Evolutionary conservation across 1,140 invertebrate species (phyloP).

Genomic region (Ectropis grisescens): DNA sequence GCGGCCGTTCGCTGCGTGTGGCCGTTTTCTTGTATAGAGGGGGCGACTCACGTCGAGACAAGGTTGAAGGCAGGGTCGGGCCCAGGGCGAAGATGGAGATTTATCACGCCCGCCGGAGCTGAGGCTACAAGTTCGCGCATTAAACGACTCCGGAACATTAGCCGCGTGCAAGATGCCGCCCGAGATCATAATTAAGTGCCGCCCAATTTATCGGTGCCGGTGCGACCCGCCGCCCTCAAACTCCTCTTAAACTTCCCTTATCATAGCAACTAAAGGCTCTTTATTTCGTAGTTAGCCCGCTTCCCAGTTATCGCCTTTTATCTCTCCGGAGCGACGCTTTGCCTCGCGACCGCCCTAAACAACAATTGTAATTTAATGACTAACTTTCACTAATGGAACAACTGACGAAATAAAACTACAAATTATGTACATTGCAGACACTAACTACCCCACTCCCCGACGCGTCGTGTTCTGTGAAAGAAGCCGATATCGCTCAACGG

Average conservation of each 20-base stretch:
- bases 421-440: constrained; percentile 5
- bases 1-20: no score
- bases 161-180: constrained; percentile 67
- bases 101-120: constrained; percentile 62
- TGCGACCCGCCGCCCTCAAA: constrained; percentile 59
- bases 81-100: constrained; percentile 52
- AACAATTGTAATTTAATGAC: constrained; percentile 2
- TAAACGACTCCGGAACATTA: constrained; percentile 67
- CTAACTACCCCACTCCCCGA: constrained; percentile 8
- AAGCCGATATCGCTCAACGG: constrained; percentile 21
- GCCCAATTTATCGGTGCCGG: constrained; percentile 67
- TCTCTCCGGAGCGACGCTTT: constrained; percentile 14
- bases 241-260: constrained; percentile 67
- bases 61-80: constrained; percentile 16
- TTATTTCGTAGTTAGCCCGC: constrained; percentile 62
- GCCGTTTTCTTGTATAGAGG: no score
- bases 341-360: background rate
- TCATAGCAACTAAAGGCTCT: constrained; percentile 59
- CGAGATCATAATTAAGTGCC: constrained; percentile 69
- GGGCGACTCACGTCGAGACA: no score
- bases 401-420: no score
- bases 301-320: constrained; percentile 53
- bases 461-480: constrained; percentile 15
- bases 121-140: constrained; percentile 67
- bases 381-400: no score